A percentile compares a stretch with the other conserved stretches of the same genome.
These are phyloP conservation scores for Nyctereutes procyonoides DNA, from an alignment of 2,113 vertebrate species.

Conservation along the genomic window DNA sequence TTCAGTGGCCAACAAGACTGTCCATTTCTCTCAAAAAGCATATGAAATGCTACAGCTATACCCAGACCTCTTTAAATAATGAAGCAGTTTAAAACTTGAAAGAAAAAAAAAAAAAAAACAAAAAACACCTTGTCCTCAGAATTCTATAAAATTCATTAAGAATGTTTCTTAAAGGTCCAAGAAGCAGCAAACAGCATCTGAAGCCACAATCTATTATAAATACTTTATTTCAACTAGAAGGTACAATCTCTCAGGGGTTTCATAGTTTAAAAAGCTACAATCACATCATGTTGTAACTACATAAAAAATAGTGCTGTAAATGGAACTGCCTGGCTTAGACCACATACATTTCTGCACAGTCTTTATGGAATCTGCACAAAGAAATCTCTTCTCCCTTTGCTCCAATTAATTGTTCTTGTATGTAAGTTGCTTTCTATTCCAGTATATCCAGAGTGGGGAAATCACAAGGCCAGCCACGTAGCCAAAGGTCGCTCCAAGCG, in stretches of 20 bases:
- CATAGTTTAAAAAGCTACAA: slow-evolving; percentile 87
- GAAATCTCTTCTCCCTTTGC: slow-evolving; percentile 84
- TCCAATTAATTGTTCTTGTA: slow-evolving; percentile 95
- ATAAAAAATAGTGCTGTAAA: slow-evolving; percentile 80
- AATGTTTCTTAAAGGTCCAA: slow-evolving; percentile 77
- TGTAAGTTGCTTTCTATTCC: slow-evolving; percentile 96
- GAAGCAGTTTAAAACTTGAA: slow-evolving; percentile 83
- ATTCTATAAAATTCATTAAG: slow-evolving; percentile 83
- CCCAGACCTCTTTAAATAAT: slow-evolving; percentile 75
- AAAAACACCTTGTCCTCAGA: slow-evolving; percentile 80
- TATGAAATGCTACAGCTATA: slow-evolving; percentile 79
- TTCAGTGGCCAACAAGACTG: slow-evolving; percentile 81
- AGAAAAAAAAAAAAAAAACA: slow-evolving; percentile 55
- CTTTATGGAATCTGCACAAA: slow-evolving; percentile 87
- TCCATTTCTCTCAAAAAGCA: slow-evolving; percentile 84
- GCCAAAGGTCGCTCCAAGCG: slow-evolving; percentile 94
- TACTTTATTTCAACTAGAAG: slow-evolving; percentile 89
- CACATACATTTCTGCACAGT: slow-evolving; percentile 84
- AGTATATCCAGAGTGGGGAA: slow-evolving; percentile 96
- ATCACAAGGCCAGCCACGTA: slow-evolving; percentile 93
- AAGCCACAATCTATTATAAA: slow-evolving; percentile 85
- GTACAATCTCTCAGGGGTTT: slow-evolving; percentile 91
- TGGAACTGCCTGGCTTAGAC: slow-evolving; percentile 84
- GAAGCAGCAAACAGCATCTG: slow-evolving; percentile 82
- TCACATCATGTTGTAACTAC: slow-evolving; percentile 81